A percentile compares a stretch with the other conserved stretches of the same genome.
Evolutionary conservation across 2,888 invertebrate genomes (phyloP).

Genomic region (Timandra comae): DNA sequence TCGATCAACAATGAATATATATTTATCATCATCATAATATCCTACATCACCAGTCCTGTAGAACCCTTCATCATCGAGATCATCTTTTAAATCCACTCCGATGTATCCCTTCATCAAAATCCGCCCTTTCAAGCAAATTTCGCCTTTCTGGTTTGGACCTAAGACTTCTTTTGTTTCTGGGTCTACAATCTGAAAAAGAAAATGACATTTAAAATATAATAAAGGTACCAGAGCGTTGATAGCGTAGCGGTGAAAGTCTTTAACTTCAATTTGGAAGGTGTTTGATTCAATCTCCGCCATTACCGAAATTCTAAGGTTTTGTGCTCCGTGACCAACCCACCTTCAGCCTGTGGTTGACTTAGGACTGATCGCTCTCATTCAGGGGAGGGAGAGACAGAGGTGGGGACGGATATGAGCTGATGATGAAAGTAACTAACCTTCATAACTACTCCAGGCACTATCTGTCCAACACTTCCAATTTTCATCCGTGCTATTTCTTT

Average conservation of each 20-base stretch:
- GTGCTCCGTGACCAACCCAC: too few species aligned
- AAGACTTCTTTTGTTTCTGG: slow-evolving; percentile 76
- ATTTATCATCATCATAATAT: slow-evolving; percentile 52
- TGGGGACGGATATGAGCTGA: neutral
- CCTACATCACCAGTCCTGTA: slow-evolving; percentile 79
- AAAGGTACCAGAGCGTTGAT: neutral
- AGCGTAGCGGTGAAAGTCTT: too few species aligned
- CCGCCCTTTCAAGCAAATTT: slow-evolving; percentile 86
- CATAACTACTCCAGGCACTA: slow-evolving; percentile 28
- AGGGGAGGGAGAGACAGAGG: too few species aligned
- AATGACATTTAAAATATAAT: neutral
- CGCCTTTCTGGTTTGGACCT: slow-evolving; percentile 83
- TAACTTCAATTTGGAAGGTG: too few species aligned
- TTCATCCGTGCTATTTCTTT: slow-evolving; percentile 18
- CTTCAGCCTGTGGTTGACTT: too few species aligned
- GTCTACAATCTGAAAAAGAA: slow-evolving; percentile 67
- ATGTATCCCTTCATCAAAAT: slow-evolving; percentile 89
- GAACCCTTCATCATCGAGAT: slow-evolving; percentile 87
- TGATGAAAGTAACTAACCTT: slow-evolving; percentile 34
- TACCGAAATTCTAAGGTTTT: too few species aligned
- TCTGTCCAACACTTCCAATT: slow-evolving; percentile 42
- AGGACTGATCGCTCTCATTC: too few species aligned
- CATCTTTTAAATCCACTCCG: slow-evolving; percentile 51
- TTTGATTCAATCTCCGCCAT: too few species aligned
- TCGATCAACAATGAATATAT: slow-evolving; percentile 52